phyloP scores from a whole-genome alignment of 1,140 invertebrate species.

The Homalodisca vitripennis region DNA sequence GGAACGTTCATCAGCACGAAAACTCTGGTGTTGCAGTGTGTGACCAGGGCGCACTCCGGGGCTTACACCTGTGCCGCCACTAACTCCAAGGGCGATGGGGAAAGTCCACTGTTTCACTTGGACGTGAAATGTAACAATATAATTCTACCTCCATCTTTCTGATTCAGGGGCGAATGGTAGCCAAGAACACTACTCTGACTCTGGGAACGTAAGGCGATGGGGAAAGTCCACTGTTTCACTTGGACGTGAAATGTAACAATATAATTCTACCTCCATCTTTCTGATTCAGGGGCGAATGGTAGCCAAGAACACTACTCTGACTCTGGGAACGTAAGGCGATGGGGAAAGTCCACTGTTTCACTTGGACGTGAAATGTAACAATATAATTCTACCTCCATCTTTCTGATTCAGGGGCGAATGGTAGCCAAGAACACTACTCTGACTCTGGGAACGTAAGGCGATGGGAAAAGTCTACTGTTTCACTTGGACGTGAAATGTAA shows the following conservation, averaged over 20 bases:
- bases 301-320: conserved; percentile 68
- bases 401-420: conserved; percentile 44
- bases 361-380: conserved; percentile 53
- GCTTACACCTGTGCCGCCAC: conserved; percentile 52
- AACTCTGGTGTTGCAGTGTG: conserved; percentile 78
- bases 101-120: conserved; percentile 50
- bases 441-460: conserved; percentile 67
- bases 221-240: conserved; percentile 49
- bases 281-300: conserved; percentile 50
- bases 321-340: conserved; percentile 65
- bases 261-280: no score
- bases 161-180: conserved; percentile 51
- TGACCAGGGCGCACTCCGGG: conserved; percentile 55
- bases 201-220: conserved; percentile 65
- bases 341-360: conserved; percentile 50
- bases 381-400: no score
- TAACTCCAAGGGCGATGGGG: conserved; percentile 52
- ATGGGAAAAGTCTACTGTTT: conserved; percentile 50
- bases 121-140: conserved; percentile 54
- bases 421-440: conserved; percentile 70
- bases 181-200: conserved; percentile 68
- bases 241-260: conserved; percentile 54
- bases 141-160: no score
- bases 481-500: conserved; percentile 52
- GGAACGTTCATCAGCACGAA: conserved; percentile 86